These are phyloP conservation scores for Platygyra sinensis DNA, from an alignment of 64 coral and sea anemone species.

Conservation along the genomic window DNA sequence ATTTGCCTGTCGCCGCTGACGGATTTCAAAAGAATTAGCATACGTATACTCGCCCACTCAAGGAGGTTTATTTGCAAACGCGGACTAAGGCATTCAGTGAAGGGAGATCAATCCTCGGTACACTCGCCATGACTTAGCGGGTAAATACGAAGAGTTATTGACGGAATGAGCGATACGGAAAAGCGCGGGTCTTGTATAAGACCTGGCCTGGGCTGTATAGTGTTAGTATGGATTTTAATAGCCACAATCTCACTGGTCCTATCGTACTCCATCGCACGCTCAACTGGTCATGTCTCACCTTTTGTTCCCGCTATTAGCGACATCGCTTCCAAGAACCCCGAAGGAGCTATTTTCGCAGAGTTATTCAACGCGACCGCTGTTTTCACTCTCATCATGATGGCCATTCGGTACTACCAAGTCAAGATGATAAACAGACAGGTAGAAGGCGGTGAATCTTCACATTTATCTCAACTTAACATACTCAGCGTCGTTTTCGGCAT, in stretches of 20 bases:
- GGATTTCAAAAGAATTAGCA: conserved; percentile 34
- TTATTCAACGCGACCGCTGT: conserved; percentile 65
- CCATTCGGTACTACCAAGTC: conserved; percentile 79
- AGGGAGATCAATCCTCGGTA: conserved; percentile 15
- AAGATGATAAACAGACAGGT: conserved; percentile 55
- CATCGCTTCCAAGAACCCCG: conserved; percentile 58
- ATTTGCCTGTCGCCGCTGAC: conserved; percentile 8
- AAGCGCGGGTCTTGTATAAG: conserved; percentile 5
- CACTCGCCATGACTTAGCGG: background rate
- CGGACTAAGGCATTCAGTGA: background rate
- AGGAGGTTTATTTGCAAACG: background rate
- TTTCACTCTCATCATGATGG: conserved; percentile 51
- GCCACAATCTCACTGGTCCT: conserved; percentile 63
- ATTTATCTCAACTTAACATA: conserved; percentile 66
- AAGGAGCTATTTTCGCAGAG: conserved; percentile 72
- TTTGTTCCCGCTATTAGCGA: conserved; percentile 85
- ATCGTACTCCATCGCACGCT: conserved; percentile 65
- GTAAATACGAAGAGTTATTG: background rate
- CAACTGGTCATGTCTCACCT: conserved; percentile 54
- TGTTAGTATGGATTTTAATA: conserved; percentile 68
- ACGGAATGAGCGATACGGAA: conserved; percentile 15
- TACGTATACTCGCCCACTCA: background rate
- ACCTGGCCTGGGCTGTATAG: conserved; percentile 62
- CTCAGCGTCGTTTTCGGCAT: conserved; percentile 67
- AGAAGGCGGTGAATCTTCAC: conserved; percentile 54